phyloP scores from a whole-genome alignment of 2,113 vertebrate species.

The Phycodurus eques region DNA sequence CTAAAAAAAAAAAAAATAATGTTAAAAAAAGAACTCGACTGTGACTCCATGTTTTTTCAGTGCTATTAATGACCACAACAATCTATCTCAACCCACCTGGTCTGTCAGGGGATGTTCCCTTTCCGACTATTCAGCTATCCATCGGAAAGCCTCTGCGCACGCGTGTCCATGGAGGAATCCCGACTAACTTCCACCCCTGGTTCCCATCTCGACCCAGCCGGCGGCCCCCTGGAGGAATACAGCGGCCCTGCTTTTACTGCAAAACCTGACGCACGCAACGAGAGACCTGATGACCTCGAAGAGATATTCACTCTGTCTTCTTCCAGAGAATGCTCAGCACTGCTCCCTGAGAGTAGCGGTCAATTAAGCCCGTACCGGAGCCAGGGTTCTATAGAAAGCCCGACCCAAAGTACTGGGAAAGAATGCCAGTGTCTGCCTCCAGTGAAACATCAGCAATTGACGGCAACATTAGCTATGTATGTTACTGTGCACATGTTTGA shows the following conservation, averaged over 20 bases:
- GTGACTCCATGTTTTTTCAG: too few species aligned
- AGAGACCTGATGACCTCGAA: background rate
- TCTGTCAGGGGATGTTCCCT: conserved; percentile 3
- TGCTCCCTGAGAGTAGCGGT: conserved; percentile 14
- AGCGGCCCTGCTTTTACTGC: background rate
- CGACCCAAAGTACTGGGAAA: background rate
- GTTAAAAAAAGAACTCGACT: too few species aligned
- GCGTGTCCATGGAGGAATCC: conserved; percentile 32
- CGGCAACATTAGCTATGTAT: conserved; percentile 25
- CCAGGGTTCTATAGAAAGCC: conserved; percentile 37
- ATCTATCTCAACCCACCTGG: background rate
- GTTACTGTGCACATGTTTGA: conserved; percentile 58
- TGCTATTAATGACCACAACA: background rate
- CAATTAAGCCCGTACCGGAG: conserved; percentile 50
- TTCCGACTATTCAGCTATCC: conserved; percentile 35
- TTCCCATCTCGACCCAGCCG: background rate
- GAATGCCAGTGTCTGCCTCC: background rate
- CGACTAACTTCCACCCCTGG: background rate
- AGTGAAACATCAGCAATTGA: conserved; percentile 18
- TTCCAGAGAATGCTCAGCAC: conserved; percentile 19
- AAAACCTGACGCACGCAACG: background rate
- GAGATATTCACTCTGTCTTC: background rate
- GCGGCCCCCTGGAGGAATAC: conserved; percentile 6
- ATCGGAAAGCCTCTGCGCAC: conserved; percentile 33
- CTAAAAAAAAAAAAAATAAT: too few species aligned